Percentiles rank a stretch among this genome's conserved stretches.
These are phyloP conservation scores for Harpagifer antarcticus DNA, from an alignment of 2,797 vertebrate species.

Conservation along the genomic window DNA sequence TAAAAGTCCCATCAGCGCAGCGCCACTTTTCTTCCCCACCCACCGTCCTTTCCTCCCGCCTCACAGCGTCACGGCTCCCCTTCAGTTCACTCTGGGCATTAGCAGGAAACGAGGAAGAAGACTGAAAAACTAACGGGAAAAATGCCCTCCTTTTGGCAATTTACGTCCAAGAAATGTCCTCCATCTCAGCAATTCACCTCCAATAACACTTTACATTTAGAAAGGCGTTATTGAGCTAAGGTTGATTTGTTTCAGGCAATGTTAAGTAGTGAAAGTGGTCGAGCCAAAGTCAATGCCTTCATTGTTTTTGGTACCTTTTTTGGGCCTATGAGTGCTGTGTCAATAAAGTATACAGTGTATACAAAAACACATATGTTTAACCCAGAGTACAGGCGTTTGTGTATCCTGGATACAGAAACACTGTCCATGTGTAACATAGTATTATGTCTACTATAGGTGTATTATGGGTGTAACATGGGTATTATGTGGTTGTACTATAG, in stretches of 20 bases:
- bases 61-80: slow-evolving; percentile 29
- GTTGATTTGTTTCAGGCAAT: slow-evolving; percentile 6
- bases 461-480: too few species aligned
- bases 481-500: too few species aligned
- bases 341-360: not conserved
- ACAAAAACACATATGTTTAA: not conserved
- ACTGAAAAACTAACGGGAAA: slow-evolving; percentile 22
- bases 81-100: slow-evolving; percentile 39
- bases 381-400: fast-evolving
- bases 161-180: slow-evolving; percentile 26
- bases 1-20: slow-evolving; percentile 70
- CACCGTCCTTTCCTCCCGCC: slow-evolving; percentile 46
- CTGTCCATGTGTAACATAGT: too few species aligned
- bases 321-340: too few species aligned
- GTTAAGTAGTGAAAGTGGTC: not conserved
- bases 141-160: slow-evolving; percentile 29
- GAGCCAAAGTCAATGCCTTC: not conserved
- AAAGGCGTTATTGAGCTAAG: slow-evolving; percentile 3
- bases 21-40: slow-evolving; percentile 45
- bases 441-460: too few species aligned
- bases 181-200: slow-evolving; percentile 25
- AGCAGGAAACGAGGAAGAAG: slow-evolving; percentile 29
- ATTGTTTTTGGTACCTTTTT: not conserved
- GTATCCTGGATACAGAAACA: too few species aligned
- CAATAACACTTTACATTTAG: slow-evolving; percentile 27